Base-by-base conservation (phyloP, 2,113 vertebrate genomes). In the Ellobius talpinus region DNA sequence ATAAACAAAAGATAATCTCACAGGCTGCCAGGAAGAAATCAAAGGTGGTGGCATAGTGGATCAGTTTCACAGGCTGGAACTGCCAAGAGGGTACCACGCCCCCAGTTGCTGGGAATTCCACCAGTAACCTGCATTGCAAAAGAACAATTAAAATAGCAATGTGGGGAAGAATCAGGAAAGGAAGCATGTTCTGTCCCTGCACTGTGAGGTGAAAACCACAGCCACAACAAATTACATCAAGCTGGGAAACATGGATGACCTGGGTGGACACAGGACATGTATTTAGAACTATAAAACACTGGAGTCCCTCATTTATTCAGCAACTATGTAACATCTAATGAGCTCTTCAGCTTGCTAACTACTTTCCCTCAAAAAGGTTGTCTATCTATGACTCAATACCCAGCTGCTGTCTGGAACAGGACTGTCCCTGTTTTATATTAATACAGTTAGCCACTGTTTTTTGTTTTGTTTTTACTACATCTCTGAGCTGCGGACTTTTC, bases 101-200 rank as follows among this genome's bases (percentile, higher is more conserved):
- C 6, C 99, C 99, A 4, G 99, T 99, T 0, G 99, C 99, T 39
- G 99, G 99, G 94, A 99, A 99, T 98, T 99, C 99, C 72, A 99
- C 99, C 98, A 99, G 93, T 96, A 99, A 98, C 98, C 99, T 99
- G 98, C 61, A 94, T 97, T 93, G 93, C 0, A 98, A 93, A 88
- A 95, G 82, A 97, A 92, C 31, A 89, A 77, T 61, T 58, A 96
- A 90, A 50, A 95, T 55, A 68, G 7, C 23, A 93, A 21, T 14
- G 72, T 23, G n/a, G 7, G 12, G 10, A 13, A 7, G 26, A 91
- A 17, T 24, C 33, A 58, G 68, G 73, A 14, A 68, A 52, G n/a
- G 50, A 47, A 2, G 33, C 24, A 42, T 81, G 8, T 47, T 82
- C 55, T 61, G 6, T 76, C 14, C 14, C 39, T n/a, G n/a, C 1